Conservation (phyloP, 1,140 invertebrate species). For the Magallana gigas region DNA sequence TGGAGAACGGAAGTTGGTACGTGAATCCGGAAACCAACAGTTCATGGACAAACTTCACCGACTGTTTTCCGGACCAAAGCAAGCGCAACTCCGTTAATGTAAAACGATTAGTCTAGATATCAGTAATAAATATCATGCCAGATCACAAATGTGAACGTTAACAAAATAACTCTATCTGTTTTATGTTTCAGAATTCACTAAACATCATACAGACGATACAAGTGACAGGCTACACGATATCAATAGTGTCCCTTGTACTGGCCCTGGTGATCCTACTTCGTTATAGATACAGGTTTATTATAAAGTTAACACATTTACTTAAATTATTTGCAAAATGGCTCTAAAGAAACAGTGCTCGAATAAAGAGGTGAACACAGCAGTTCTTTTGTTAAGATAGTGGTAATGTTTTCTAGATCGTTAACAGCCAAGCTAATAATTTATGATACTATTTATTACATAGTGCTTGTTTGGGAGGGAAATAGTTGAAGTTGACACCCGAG, state of each 20-base stretch:
- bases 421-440: background rate
- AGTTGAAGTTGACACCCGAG: no score
- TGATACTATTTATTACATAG: background rate
- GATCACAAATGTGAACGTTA: background rate
- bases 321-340: no score
- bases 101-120: background rate
- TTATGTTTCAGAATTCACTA: background rate
- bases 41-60: conserved; percentile 43
- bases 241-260: background rate
- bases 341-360: background rate
- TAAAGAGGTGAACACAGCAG: background rate
- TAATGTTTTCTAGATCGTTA: background rate
- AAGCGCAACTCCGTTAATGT: background rate
- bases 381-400: background rate
- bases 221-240: background rate
- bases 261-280: background rate
- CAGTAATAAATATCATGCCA: background rate
- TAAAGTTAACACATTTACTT: background rate
- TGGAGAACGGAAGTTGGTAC: conserved; percentile 48
- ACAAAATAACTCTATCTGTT: background rate
- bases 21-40: conserved; percentile 33
- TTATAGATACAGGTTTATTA: background rate
- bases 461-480: no score
- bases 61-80: background rate
- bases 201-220: background rate